A percentile compares a stretch with the other conserved stretches of the same genome.
Evolutionary conservation across 2,797 vertebrate genomes (phyloP).

Genomic region (Helicolenus hilgendorfi): DNA sequence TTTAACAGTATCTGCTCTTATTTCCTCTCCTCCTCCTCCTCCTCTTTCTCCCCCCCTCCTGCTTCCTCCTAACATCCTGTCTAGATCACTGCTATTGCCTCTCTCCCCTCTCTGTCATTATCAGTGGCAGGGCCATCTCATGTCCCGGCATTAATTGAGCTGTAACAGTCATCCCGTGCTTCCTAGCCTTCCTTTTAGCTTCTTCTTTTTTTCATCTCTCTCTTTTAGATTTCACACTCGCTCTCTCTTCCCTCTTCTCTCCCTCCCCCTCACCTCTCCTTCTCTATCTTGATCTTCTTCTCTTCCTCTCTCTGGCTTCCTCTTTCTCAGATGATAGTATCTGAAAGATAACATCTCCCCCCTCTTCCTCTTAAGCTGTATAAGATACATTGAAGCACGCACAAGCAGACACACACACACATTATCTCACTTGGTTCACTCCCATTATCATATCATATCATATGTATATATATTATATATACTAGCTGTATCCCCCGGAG

Average conservation of each 20-base stretch:
- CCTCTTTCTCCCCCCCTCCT: constrained; percentile 40
- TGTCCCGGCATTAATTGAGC: constrained; percentile 84
- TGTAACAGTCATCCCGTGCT: constrained; percentile 75
- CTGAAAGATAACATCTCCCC: constrained; percentile 48
- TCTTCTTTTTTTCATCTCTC: background rate
- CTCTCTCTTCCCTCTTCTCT: constrained; percentile 11
- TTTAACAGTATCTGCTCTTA: constrained; percentile 88
- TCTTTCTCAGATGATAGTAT: constrained; percentile 57
- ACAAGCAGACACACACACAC: constrained; percentile 30
- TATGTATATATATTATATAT: constrained; percentile 51
- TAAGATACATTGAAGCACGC: constrained; percentile 35
- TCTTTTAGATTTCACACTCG: constrained; percentile 39
- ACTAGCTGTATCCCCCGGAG: constrained; percentile 57
- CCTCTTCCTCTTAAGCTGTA: constrained; percentile 36
- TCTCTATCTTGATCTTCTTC: constrained; percentile 4
- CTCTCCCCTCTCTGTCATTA: constrained; percentile 73
- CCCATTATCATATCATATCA: constrained; percentile 71
- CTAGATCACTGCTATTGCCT: constrained; percentile 68
- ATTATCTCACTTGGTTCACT: constrained; percentile 71
- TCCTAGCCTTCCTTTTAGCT: constrained; percentile 49
- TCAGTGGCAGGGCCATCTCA: constrained; percentile 76
- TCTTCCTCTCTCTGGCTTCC: background rate
- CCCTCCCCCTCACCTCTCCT: background rate
- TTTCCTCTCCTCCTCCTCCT: constrained; percentile 70
- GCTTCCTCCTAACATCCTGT: constrained; percentile 84